phyloP scores from a whole-genome alignment of 2,888 invertebrate species.

The Agrochola macilenta region DNA sequence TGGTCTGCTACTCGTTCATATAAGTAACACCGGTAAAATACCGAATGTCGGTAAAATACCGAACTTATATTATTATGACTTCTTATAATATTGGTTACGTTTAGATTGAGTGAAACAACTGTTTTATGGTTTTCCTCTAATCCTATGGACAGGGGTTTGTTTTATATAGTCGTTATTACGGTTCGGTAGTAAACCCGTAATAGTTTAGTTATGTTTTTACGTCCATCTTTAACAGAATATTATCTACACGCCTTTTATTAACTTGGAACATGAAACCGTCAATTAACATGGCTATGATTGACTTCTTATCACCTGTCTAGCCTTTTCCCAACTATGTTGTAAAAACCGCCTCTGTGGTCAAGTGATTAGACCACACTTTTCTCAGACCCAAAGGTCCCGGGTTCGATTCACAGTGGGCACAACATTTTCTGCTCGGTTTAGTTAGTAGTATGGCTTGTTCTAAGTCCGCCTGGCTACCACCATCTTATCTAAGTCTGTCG shows the following conservation, averaged over 20 bases:
- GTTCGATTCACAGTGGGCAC: too few species aligned
- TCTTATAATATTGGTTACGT: constrained; percentile 49
- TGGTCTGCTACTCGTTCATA: constrained; percentile 64
- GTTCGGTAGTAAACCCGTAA: constrained; percentile 25
- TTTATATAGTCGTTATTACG: constrained; percentile 43
- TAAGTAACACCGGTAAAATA: constrained; percentile 58
- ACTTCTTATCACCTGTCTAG: not conserved
- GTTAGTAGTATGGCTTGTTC: too few species aligned
- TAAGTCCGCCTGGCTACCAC: too few species aligned
- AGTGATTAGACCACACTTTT: too few species aligned
- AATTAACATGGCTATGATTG: not conserved
- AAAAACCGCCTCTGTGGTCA: too few species aligned
- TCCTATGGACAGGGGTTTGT: constrained; percentile 41
- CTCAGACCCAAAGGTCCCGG: too few species aligned
- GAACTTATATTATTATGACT: constrained; percentile 48
- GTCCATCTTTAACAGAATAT: constrained; percentile 21
- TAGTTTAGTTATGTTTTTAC: constrained; percentile 29
- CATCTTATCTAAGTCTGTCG: too few species aligned
- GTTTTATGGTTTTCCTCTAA: constrained; percentile 49
- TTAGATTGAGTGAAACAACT: constrained; percentile 62
- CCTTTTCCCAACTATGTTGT: not conserved
- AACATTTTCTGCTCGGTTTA: too few species aligned
- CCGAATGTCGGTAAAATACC: constrained; percentile 53
- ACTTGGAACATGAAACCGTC: not conserved
- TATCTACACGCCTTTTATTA: not conserved